Conservation (phyloP, 2,888 invertebrate species). For the Oasisia sp. region DNA sequence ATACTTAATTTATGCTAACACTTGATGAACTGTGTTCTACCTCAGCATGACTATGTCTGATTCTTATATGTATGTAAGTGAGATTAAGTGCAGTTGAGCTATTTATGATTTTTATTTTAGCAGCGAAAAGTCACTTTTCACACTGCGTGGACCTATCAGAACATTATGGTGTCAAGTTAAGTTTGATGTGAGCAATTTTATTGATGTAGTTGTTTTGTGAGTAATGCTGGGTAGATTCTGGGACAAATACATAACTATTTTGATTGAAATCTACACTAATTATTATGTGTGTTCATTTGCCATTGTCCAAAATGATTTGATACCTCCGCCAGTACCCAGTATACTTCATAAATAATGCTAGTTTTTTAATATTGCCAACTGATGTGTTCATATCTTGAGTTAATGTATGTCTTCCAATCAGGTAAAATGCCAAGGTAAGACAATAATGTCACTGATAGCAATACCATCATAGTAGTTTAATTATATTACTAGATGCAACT, state of each 20-base stretch:
- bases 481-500: not conserved
- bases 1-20: too few relatives aligned
- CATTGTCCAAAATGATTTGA: too few relatives aligned
- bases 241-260: too few relatives aligned
- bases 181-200: too few relatives aligned
- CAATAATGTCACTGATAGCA: not conserved
- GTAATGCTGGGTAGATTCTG: too few relatives aligned
- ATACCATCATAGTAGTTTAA: not conserved
- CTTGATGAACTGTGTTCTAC: constrained; percentile 79
- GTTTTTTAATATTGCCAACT: not conserved
- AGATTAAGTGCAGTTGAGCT: constrained; percentile 69
- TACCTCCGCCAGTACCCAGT: not conserved
- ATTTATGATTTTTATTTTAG: too few relatives aligned
- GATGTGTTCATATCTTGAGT: not conserved
- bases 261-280: too few relatives aligned
- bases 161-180: too few relatives aligned
- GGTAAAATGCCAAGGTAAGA: not conserved
- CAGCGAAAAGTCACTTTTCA: too few relatives aligned
- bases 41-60: constrained; percentile 98
- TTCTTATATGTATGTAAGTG: constrained; percentile 91
- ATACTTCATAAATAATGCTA: not conserved
- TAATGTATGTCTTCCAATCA: not conserved
- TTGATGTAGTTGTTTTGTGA: too few relatives aligned
- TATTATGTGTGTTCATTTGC: too few relatives aligned
- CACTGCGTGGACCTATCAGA: too few relatives aligned